These are phyloP conservation scores for Neoitamus cyanurus DNA, from an alignment of 2,888 invertebrate genomes.

Conservation along the genomic window DNA sequence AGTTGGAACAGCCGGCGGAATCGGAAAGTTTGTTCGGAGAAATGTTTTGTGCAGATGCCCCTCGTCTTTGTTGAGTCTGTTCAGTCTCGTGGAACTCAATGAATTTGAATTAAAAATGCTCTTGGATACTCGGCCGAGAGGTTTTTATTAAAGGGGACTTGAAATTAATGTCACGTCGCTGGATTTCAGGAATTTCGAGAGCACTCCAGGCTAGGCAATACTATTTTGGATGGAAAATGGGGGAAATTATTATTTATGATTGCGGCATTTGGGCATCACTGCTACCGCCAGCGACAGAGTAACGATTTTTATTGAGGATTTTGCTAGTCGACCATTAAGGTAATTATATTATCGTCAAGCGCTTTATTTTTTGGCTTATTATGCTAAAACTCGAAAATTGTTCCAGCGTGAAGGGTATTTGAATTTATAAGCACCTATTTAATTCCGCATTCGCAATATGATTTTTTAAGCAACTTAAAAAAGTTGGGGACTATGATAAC, in stretches of 20 bases:
- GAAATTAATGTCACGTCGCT: slow-evolving; percentile 1
- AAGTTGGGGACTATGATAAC: no score
- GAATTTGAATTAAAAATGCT: slow-evolving; percentile 1
- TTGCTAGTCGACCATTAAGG: background rate
- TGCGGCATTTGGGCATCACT: background rate
- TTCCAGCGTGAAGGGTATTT: background rate
- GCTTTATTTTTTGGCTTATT: background rate
- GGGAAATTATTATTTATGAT: background rate
- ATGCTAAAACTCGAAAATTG: background rate
- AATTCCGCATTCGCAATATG: background rate
- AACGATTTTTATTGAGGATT: background rate
- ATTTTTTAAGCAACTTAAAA: background rate
- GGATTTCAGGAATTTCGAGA: slow-evolving; percentile 5
- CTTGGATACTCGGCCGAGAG: background rate
- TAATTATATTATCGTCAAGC: background rate
- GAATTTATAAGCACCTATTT: background rate
- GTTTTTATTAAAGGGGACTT: background rate
- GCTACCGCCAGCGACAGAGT: background rate
- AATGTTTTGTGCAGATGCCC: background rate
- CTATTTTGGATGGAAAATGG: background rate
- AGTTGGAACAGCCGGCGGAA: background rate
- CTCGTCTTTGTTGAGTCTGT: background rate
- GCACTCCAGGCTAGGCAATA: background rate
- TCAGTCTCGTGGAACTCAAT: background rate
- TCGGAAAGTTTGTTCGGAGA: background rate